phyloP scores from a whole-genome alignment of 2,113 vertebrate genomes.

The Otocyon megalotis region DNA sequence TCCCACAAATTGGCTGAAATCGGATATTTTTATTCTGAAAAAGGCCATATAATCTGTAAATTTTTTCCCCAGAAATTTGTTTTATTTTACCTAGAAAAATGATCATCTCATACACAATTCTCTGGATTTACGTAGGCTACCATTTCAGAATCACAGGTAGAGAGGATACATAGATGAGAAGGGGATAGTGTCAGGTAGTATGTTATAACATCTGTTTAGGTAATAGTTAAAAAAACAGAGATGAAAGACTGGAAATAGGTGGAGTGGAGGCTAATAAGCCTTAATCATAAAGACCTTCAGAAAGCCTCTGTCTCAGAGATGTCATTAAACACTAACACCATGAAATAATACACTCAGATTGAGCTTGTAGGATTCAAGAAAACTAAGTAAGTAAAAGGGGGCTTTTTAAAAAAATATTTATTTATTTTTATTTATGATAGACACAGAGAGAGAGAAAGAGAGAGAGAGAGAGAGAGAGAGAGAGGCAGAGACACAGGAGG shows the following conservation, averaged over 20 bases:
- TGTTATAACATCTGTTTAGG: neutral
- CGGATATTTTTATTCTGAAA: neutral
- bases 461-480: no score
- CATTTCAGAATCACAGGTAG: neutral
- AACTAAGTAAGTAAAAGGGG: neutral
- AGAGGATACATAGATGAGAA: neutral
- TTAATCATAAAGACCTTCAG: neutral
- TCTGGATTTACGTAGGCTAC: neutral
- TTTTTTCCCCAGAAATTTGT: neutral
- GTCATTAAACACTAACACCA: neutral
- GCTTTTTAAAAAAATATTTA: no score
- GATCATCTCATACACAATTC: neutral
- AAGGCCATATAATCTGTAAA: neutral
- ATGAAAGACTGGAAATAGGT: neutral
- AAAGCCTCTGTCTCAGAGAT: neutral
- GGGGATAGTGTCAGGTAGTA: no score
- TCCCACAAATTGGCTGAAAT: neutral
- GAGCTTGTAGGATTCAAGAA: neutral
- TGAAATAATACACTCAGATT: neutral
- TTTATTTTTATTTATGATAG: no score
- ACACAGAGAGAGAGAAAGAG: no score
- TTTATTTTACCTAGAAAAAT: neutral
- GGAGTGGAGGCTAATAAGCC: neutral
- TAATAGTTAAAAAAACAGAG: neutral
- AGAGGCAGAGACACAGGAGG: no score